Percentiles rank a stretch among this genome's conserved stretches.
Evolutionary conservation across 1,140 invertebrate genomes (phyloP).

Genomic region (Armadillidium nasatum): DNA sequence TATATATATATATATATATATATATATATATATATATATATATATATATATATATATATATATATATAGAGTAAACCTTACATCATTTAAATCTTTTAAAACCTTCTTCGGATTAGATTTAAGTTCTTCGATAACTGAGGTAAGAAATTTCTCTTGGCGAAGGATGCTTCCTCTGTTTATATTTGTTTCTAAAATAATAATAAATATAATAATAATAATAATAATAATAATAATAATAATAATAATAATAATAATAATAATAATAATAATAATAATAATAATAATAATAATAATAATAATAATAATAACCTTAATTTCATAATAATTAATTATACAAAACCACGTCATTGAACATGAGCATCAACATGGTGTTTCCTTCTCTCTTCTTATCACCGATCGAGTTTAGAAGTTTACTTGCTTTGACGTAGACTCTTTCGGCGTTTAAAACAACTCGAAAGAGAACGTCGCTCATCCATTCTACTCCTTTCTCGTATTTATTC

Average conservation of each 20-base stretch:
- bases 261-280: no score
- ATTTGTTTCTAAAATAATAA: not conserved
- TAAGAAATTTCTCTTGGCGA: not conserved
- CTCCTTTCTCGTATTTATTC: slow-evolving; percentile 66
- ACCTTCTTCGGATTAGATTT: not conserved
- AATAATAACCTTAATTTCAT: no score
- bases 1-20: no score
- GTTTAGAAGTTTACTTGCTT: slow-evolving; percentile 65
- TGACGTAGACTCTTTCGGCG: slow-evolving; percentile 66
- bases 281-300: no score
- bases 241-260: no score
- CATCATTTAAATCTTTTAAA: not conserved
- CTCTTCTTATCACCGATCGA: slow-evolving; percentile 67
- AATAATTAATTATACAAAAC: slow-evolving; percentile 57
- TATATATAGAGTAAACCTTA: no score
- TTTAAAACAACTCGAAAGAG: slow-evolving; percentile 66
- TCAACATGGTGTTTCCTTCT: slow-evolving; percentile 58
- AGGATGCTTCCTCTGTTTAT: not conserved
- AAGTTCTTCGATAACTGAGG: not conserved
- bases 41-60: no score
- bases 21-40: no score
- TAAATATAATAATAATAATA: no score
- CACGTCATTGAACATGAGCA: slow-evolving; percentile 61
- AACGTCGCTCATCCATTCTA: slow-evolving; percentile 71
- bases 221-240: no score